Conservation (phyloP, 2,888 invertebrate genomes). For the Cheilosia vulpina region DNA sequence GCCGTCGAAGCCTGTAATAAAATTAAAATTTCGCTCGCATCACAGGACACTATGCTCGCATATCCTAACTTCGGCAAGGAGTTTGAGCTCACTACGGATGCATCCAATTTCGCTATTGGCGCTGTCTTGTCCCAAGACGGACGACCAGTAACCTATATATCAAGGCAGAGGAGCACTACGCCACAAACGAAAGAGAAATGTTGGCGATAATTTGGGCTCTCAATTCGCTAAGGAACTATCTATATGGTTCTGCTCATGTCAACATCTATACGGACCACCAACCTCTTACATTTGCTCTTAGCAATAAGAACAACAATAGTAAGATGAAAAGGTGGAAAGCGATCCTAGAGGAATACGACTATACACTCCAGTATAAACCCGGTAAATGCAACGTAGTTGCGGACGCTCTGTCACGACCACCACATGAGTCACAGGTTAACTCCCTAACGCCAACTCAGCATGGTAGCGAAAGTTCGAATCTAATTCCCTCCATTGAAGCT, state of each 20-base stretch:
- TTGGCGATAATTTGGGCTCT: conserved; percentile 7
- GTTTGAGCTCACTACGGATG: conserved; percentile 31
- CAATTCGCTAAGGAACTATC: background rate
- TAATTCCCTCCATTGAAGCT: no score
- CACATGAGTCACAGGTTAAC: background rate
- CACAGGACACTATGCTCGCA: conserved; percentile 18
- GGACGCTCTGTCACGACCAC: conserved; percentile 6
- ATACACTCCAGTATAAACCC: no score
- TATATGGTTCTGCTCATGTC: conserved; percentile 8
- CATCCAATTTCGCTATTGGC: background rate
- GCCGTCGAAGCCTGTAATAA: conserved; percentile 9
- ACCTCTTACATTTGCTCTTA: conserved; percentile 1
- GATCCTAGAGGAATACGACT: conserved; percentile 2
- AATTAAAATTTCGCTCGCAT: conserved; percentile 7
- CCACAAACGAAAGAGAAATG: background rate
- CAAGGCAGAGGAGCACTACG: conserved; percentile 19
- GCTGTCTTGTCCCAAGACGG: background rate
- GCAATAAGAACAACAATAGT: conserved; percentile 11
- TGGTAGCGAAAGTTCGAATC: background rate
- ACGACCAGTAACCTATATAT: conserved; percentile 17
- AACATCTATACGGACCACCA: conserved; percentile 18
- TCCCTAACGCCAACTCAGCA: background rate
- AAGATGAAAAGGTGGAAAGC: conserved; percentile 17
- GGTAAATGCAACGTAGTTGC: no score
- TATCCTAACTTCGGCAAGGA: conserved; percentile 25